Evolutionary conservation across 2,797 vertebrate genomes (phyloP).

Genomic region (Phrynocephalus vlangalii): DNA sequence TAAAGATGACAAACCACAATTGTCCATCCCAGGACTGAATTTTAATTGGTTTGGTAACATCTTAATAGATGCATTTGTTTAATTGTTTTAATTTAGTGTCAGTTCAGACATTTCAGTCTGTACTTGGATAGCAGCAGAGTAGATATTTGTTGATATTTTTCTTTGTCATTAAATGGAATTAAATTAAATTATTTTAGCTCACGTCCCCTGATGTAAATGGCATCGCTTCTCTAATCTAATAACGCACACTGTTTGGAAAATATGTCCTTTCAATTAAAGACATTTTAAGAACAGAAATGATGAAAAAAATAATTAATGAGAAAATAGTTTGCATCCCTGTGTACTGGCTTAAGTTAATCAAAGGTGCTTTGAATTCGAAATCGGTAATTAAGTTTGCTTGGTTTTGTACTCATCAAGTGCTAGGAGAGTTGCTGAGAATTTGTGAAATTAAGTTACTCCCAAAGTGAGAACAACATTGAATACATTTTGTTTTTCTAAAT

Average conservation of each 20-base stretch:
- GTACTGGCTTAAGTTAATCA: conserved; percentile 74
- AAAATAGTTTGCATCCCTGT: conserved; percentile 64
- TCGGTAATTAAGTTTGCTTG: conserved; percentile 74
- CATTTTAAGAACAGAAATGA: conserved; percentile 74
- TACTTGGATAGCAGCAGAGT: conserved; percentile 63
- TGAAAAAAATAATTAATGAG: conserved; percentile 76
- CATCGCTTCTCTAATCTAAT: conserved; percentile 74
- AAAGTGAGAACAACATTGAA: conserved; percentile 48
- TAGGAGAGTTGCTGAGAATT: conserved; percentile 57
- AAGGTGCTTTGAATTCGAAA: conserved; percentile 75
- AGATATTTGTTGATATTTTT: conserved; percentile 67
- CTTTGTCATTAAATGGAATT: conserved; percentile 70
- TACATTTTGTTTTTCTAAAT: conserved; percentile 34
- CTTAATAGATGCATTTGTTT: conserved; percentile 70
- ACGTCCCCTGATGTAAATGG: conserved; percentile 71
- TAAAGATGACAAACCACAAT: conserved; percentile 45
- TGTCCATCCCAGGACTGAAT: conserved; percentile 50
- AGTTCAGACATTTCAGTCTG: conserved; percentile 52
- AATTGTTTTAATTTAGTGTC: conserved; percentile 60
- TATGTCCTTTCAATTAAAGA: conserved; percentile 74
- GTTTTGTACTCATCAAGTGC: conserved; percentile 63
- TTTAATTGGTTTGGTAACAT: conserved; percentile 69
- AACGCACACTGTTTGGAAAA: conserved; percentile 74
- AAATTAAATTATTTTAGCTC: conserved; percentile 79
- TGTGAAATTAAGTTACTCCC: conserved; percentile 64